These are phyloP conservation scores for Onychomys arenicola DNA, from an alignment of 2,797 vertebrate species.

Conservation along the genomic window DNA sequence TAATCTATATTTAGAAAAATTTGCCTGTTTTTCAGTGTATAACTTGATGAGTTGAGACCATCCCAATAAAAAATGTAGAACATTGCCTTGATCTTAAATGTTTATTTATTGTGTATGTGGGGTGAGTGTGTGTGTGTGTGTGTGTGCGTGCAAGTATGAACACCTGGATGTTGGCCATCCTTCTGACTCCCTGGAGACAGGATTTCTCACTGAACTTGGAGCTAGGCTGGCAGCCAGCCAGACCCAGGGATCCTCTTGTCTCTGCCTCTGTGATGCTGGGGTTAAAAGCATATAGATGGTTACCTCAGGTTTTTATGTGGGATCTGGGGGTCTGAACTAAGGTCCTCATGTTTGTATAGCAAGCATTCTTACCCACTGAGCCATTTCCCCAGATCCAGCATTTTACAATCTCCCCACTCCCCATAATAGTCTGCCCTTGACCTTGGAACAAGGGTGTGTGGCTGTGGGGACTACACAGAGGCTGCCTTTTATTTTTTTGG, in stretches of 20 bases:
- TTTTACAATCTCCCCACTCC: not conserved
- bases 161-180: not conserved
- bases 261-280: not conserved
- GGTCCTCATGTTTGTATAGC: not conserved
- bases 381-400: not conserved
- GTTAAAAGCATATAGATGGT: not conserved
- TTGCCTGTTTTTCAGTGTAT: not conserved
- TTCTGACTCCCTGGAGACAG: not conserved
- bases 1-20: not conserved
- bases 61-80: not conserved
- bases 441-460: not conserved
- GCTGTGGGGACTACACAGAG: not conserved
- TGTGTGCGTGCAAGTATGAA: not conserved
- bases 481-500: not conserved
- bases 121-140: rapidly evolving
- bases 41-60: not conserved
- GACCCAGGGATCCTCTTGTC: not conserved
- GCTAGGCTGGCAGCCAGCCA: not conserved
- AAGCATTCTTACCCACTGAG: not conserved
- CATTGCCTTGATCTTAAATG: not conserved
- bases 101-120: not conserved
- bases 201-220: not conserved
- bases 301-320: not conserved
- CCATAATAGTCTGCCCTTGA: not conserved
- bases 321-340: not conserved